phyloP scores from a whole-genome alignment of 2,888 invertebrate genomes.

The Entomobrya multifasciata region DNA sequence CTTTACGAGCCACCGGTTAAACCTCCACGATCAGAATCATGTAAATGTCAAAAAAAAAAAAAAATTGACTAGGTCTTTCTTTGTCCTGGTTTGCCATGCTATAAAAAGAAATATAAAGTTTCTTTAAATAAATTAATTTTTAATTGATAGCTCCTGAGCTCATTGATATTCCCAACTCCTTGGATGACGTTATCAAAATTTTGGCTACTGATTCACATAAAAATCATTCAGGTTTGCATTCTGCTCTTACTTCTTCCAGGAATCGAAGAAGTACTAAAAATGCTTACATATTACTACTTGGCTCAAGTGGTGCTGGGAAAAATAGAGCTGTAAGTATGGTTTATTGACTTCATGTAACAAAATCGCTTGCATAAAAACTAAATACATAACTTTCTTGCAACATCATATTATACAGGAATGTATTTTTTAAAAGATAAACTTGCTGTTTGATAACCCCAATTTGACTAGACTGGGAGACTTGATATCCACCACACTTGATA shows the following conservation, averaged over 20 bases:
- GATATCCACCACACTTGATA: constrained; percentile 47
- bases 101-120: not conserved
- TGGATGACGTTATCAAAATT: not conserved
- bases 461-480: constrained; percentile 47
- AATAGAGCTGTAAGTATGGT: constrained; percentile 64
- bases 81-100: too few relatives aligned
- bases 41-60: too few relatives aligned
- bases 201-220: not conserved
- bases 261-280: constrained; percentile 65
- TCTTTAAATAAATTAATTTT: not conserved
- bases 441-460: constrained; percentile 66
- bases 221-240: constrained; percentile 62
- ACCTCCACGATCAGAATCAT: not conserved
- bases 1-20: not conserved
- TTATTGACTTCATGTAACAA: too few relatives aligned
- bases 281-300: constrained; percentile 70
- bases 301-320: constrained; percentile 70
- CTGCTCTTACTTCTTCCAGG: constrained; percentile 49
- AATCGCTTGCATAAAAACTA: too few relatives aligned
- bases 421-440: constrained; percentile 68
- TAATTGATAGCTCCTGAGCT: not conserved
- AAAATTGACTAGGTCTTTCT: too few relatives aligned
- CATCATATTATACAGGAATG: too few relatives aligned
- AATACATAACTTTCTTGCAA: too few relatives aligned
- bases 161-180: not conserved